phyloP scores from a whole-genome alignment of 1,140 invertebrate species.

The Archegozetes longisetosus region DNA sequence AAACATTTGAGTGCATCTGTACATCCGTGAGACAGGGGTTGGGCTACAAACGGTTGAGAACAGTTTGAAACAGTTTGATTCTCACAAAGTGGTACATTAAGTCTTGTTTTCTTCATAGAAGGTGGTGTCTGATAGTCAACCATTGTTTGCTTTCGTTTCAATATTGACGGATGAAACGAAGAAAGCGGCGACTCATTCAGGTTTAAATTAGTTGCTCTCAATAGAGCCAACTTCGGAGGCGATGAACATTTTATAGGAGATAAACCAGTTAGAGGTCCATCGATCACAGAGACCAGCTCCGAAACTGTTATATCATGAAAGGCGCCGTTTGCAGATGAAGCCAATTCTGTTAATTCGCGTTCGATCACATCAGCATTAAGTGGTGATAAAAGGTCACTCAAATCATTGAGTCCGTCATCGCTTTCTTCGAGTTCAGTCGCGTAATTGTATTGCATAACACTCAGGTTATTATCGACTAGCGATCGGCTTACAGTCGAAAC shows the following conservation, averaged over 20 bases:
- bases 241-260: no score
- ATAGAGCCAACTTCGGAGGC: background rate
- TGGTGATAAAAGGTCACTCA: constrained; percentile 16
- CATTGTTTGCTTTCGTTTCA: background rate
- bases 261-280: background rate
- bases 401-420: constrained; percentile 16
- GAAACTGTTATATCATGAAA: background rate
- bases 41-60: background rate
- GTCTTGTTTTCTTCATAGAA: background rate
- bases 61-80: no score
- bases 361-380: constrained; percentile 13
- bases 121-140: background rate
- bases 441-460: background rate
- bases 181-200: background rate
- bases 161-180: background rate
- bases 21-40: background rate
- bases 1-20: background rate
- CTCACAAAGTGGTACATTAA: no score
- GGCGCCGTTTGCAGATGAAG: background rate
- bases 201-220: background rate
- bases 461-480: background rate
- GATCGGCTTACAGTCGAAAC: background rate
- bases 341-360: constrained; percentile 14
- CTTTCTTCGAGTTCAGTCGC: constrained; percentile 3
- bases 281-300: background rate